A percentile compares a stretch with the other conserved stretches of the same genome.
phyloP scores from a whole-genome alignment of 2,113 vertebrate genomes.

The Thomomys bottae region DNA sequence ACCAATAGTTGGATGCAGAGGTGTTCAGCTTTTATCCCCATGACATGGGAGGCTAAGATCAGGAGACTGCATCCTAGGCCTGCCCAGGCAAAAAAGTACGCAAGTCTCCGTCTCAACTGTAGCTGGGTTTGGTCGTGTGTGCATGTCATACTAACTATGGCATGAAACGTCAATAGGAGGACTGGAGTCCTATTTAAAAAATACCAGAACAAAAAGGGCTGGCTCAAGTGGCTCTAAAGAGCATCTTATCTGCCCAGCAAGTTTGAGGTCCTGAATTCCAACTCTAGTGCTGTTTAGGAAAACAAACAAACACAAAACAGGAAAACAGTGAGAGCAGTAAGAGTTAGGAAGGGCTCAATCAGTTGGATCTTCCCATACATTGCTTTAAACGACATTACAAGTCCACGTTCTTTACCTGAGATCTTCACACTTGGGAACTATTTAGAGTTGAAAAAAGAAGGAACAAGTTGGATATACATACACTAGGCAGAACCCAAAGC shows the following conservation, averaged over 20 bases:
- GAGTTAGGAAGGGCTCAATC: neutral
- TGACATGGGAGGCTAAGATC: neutral
- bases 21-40: neutral
- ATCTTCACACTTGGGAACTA: neutral
- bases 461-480: neutral
- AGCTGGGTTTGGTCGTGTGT: too few relatives aligned
- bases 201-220: too few relatives aligned
- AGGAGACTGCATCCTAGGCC: neutral
- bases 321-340: neutral
- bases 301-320: slow-evolving; percentile 13
- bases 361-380: neutral
- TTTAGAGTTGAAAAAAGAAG: slow-evolving; percentile 2
- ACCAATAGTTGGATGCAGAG: neutral
- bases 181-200: too few relatives aligned
- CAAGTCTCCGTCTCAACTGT: too few relatives aligned
- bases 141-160: too few relatives aligned
- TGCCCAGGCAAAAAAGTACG: neutral
- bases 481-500: neutral
- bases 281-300: too few relatives aligned
- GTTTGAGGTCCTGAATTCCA: too few relatives aligned
- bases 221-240: too few relatives aligned
- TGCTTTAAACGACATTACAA: neutral
- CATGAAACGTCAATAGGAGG: too few relatives aligned
- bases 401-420: slow-evolving; percentile 1
- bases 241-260: too few relatives aligned